A percentile compares a stretch with the other conserved stretches of the same genome.
These are phyloP conservation scores for Pampusana beccarii DNA, from an alignment of 2,113 vertebrate genomes.

Conservation along the genomic window DNA sequence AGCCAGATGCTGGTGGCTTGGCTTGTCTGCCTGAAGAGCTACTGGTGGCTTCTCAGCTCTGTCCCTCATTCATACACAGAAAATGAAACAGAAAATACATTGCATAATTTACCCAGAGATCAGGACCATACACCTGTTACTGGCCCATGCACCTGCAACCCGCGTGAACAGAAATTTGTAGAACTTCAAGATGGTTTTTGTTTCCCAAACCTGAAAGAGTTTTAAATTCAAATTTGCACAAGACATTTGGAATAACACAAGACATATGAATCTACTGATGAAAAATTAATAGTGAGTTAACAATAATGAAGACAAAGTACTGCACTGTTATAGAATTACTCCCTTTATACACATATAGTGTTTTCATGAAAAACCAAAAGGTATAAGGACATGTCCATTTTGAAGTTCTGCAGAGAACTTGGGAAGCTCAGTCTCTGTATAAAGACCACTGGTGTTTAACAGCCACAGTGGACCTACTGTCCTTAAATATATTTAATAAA, in stretches of 20 bases:
- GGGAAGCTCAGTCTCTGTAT: background rate
- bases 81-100: background rate
- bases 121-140: background rate
- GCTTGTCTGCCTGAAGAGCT: background rate
- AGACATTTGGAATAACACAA: background rate
- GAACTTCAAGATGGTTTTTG: background rate
- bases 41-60: background rate
- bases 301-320: background rate
- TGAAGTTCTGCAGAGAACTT: background rate
- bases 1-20: background rate
- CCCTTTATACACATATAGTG: background rate
- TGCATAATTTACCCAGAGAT: background rate
- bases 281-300: background rate
- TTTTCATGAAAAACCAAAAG: background rate
- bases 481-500: background rate
- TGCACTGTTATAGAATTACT: background rate
- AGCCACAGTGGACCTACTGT: background rate
- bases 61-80: rapidly evolving
- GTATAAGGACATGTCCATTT: background rate
- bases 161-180: background rate
- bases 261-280: background rate
- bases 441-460: background rate
- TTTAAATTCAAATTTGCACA: background rate
- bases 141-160: background rate
- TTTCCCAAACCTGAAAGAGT: background rate